phyloP scores from a whole-genome alignment of 2,888 invertebrate species.

The Monopis laevigella region DNA sequence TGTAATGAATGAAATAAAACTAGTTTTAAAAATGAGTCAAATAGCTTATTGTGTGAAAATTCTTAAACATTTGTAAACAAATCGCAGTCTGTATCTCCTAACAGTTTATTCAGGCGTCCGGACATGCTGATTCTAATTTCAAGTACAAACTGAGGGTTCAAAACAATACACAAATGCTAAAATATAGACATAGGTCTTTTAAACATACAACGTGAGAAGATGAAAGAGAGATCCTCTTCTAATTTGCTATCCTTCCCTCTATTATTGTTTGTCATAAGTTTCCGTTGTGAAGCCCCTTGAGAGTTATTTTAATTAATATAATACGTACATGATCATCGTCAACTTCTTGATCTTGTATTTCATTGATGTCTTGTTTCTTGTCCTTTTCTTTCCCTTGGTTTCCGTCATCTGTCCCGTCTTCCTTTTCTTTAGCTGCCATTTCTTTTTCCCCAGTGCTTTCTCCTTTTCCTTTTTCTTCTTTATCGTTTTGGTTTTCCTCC shows the following conservation, averaged over 20 bases:
- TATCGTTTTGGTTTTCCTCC: conserved; percentile 55
- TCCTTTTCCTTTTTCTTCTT: conserved; percentile 71
- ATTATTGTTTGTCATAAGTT: neutral
- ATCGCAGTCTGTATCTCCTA: too few relatives aligned
- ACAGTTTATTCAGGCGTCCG: too few relatives aligned
- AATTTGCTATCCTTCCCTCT: neutral
- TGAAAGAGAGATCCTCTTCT: neutral
- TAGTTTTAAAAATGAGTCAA: too few relatives aligned
- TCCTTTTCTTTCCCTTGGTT: conserved; percentile 65
- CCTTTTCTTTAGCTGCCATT: conserved; percentile 75
- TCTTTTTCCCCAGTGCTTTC: conserved; percentile 74
- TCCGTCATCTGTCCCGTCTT: conserved; percentile 64
- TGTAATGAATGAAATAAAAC: too few relatives aligned
- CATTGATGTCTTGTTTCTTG: conserved; percentile 77
- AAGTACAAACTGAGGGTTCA: too few relatives aligned
- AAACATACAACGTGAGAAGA: neutral
- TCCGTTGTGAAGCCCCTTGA: neutral
- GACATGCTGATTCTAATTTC: too few relatives aligned
- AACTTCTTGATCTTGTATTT: conserved; percentile 82
- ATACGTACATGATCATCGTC: conserved; percentile 80
- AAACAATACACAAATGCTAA: too few relatives aligned
- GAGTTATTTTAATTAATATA: conserved; percentile 13
- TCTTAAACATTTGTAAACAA: too few relatives aligned
- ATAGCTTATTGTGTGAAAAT: too few relatives aligned
- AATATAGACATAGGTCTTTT: too few relatives aligned